phyloP scores from a whole-genome alignment of 1,140 invertebrate species.

The Tribolium castaneum region DNA sequence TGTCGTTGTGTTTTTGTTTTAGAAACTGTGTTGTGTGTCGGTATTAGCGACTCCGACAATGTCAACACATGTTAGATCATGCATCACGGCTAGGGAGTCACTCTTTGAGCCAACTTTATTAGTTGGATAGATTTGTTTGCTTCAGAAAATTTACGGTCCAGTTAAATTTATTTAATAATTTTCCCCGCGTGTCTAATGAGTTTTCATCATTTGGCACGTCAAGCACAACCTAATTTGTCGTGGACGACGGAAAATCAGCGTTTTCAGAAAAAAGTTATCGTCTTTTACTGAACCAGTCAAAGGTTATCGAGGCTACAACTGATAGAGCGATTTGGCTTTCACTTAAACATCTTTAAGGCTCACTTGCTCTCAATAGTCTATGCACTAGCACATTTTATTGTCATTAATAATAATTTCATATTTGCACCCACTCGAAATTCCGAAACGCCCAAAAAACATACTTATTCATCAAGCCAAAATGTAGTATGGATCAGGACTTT shows the following conservation, averaged over 20 bases:
- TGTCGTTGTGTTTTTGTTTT: conserved; percentile 52
- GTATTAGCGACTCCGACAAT: conserved; percentile 52
- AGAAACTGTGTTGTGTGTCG: conserved; percentile 43
- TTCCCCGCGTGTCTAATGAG: conserved; percentile 49
- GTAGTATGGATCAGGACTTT: no score
- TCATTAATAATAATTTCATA: conserved; percentile 27
- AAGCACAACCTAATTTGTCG: conserved; percentile 38
- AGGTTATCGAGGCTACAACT: conserved; percentile 41
- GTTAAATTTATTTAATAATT: conserved; percentile 56
- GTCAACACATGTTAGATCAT: conserved; percentile 62
- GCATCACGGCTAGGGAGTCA: conserved; percentile 51
- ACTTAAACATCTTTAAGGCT: conserved; percentile 45
- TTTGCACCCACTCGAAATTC: background rate
- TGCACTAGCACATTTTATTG: conserved; percentile 43
- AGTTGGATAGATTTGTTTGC: conserved; percentile 57
- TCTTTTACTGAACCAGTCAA: conserved; percentile 18
- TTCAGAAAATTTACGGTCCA: conserved; percentile 57
- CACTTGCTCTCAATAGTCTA: conserved; percentile 48
- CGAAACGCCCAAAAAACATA: no score
- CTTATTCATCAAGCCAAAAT: no score
- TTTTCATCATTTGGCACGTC: conserved; percentile 52
- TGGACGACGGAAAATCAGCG: conserved; percentile 17
- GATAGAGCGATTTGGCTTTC: conserved; percentile 17
- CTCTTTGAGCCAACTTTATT: conserved; percentile 51
- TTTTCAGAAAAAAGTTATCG: conserved; percentile 30